These are phyloP conservation scores for Misgurnus anguillicaudatus DNA, from an alignment of 2,113 vertebrate genomes.

Conservation along the genomic window DNA sequence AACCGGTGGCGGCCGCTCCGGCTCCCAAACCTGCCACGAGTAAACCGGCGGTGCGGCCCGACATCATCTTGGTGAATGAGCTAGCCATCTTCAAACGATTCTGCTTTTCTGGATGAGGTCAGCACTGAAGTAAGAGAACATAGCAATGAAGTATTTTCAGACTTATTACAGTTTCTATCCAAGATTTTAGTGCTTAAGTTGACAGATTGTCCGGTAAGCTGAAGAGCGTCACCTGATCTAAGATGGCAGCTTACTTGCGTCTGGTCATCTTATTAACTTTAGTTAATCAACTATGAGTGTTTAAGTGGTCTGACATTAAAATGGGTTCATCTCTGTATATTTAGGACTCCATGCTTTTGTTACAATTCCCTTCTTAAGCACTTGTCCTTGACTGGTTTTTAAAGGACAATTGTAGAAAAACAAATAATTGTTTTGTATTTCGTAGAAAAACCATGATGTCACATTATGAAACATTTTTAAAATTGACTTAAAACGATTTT, in stretches of 20 bases:
- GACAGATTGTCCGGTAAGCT: constrained; percentile 5
- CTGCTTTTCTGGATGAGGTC: constrained; percentile 31
- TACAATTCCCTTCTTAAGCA: not conserved
- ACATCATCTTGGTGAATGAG: constrained; percentile 82
- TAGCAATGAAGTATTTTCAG: not conserved
- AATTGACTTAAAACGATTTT: no score
- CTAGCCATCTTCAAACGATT: constrained; percentile 75
- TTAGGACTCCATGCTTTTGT: not conserved
- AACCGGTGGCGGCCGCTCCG: constrained; percentile 79
- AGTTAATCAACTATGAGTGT: not conserved
- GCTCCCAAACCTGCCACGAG: constrained; percentile 81
- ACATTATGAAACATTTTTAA: no score
- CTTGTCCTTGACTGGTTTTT: not conserved
- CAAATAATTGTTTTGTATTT: not conserved
- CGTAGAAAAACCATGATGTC: not conserved
- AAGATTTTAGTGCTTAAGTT: not conserved
- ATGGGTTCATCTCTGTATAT: not conserved
- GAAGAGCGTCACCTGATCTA: constrained; percentile 4
- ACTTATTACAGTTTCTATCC: not conserved
- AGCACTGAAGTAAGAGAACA: constrained; percentile 42
- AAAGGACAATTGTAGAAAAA: not conserved
- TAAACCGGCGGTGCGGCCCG: constrained; percentile 77
- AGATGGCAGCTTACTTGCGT: not conserved
- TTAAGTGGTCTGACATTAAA: not conserved
- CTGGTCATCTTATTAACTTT: constrained; percentile 10